phyloP scores from a whole-genome alignment of 2,888 invertebrate genomes.

The Halictus quadricinctus region DNA sequence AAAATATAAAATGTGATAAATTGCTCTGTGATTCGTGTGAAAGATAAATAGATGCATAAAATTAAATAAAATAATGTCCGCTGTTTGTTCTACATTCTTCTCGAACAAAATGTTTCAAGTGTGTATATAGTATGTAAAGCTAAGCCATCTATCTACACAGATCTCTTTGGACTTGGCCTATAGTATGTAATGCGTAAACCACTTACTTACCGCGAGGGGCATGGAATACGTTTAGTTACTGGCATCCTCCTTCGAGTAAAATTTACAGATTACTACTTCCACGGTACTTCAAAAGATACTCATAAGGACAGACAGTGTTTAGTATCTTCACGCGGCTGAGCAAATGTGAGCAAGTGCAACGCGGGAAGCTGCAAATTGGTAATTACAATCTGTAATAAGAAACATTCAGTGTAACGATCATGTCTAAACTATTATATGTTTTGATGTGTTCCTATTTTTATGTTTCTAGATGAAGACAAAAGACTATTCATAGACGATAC shows the following conservation, averaged over 20 bases:
- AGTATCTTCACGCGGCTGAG: conserved; percentile 65
- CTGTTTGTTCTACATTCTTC: neutral
- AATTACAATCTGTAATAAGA: conserved; percentile 68
- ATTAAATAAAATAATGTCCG: neutral
- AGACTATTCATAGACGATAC: neutral
- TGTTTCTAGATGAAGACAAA: neutral
- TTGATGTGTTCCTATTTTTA: conserved; percentile 26
- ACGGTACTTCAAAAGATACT: conserved; percentile 68
- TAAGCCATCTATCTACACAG: conserved; percentile 38
- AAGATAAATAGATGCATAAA: conserved; percentile 12
- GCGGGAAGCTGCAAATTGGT: conserved; percentile 64
- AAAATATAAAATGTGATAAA: conserved; percentile 7
- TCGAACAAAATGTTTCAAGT: neutral
- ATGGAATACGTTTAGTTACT: conserved; percentile 69
- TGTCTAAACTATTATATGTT: conserved; percentile 28
- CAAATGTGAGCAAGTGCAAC: conserved; percentile 64
- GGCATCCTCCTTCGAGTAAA: conserved; percentile 68
- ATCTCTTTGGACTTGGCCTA: conserved; percentile 46
- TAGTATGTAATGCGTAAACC: conserved; percentile 65
- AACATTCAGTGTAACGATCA: conserved; percentile 61
- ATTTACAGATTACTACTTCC: conserved; percentile 67
- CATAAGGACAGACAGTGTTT: conserved; percentile 69
- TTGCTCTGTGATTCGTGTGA: neutral
- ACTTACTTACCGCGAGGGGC: conserved; percentile 68
- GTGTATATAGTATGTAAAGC: conserved; percentile 15